phyloP scores from a whole-genome alignment of 64 coral and sea anemone genomes.

The Pocillopora verrucosa region DNA sequence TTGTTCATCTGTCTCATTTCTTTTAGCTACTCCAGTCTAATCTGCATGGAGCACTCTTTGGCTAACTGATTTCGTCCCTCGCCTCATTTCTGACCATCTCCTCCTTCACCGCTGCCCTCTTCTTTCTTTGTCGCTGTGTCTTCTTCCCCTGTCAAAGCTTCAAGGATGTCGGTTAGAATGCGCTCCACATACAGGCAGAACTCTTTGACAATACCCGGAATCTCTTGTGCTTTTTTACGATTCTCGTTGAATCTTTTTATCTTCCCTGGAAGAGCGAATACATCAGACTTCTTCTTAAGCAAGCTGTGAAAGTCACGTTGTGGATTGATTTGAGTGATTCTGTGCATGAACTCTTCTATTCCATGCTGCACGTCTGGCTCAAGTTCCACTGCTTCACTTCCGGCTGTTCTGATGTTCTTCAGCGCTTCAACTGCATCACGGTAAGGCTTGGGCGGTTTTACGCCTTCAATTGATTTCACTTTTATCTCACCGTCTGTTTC shows the following conservation, averaged over 20 bases:
- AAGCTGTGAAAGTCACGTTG: too few species aligned
- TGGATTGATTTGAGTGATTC: too few species aligned
- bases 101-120: background rate
- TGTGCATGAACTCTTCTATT: slow-evolving; percentile 56
- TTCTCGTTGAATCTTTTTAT: too few species aligned
- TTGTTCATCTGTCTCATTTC: too few species aligned
- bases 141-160: slow-evolving; percentile 56
- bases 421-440: slow-evolving; percentile 73
- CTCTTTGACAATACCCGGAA: slow-evolving; percentile 70
- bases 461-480: slow-evolving; percentile 69
- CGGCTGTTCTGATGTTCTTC: slow-evolving; percentile 56
- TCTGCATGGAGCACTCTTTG: too few species aligned
- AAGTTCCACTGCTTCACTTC: slow-evolving; percentile 35
- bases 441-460: slow-evolving; percentile 72
- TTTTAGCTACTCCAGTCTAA: too few species aligned
- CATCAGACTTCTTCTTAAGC: too few species aligned
- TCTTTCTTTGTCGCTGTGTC: slow-evolving; percentile 45
- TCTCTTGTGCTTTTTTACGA: slow-evolving; percentile 76
- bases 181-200: slow-evolving; percentile 53
- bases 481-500: slow-evolving; percentile 59
- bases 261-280: too few species aligned
- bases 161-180: slow-evolving; percentile 62
- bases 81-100: background rate
- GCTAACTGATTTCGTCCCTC: background rate
- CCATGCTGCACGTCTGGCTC: slow-evolving; percentile 70